Evolutionary conservation across 1,140 invertebrate species (phyloP).

Genomic region (Meloidogyne floridensis): DNA sequence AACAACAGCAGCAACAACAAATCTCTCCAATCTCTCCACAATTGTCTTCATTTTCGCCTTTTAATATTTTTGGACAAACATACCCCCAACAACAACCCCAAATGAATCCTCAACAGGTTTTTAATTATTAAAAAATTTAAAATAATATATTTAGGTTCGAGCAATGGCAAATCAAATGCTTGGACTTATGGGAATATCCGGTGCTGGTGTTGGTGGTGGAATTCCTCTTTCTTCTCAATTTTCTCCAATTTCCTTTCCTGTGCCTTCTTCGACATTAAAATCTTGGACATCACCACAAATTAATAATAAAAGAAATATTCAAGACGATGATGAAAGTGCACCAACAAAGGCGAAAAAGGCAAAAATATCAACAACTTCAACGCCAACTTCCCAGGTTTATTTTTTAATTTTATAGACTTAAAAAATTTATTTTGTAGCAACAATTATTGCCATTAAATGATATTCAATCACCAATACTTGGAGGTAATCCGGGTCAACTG

Average conservation of each 20-base stretch:
- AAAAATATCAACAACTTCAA: background rate
- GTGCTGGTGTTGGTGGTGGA: background rate
- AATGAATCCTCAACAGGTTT: background rate
- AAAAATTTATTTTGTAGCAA: background rate
- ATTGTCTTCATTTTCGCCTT: conserved; percentile 5
- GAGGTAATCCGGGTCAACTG: background rate
- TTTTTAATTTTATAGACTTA: background rate
- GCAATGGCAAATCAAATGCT: background rate
- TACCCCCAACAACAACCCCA: background rate
- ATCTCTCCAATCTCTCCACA: background rate
- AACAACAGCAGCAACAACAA: background rate
- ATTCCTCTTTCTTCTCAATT: background rate
- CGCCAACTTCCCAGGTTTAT: background rate
- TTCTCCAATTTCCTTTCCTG: background rate
- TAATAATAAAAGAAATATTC: background rate
- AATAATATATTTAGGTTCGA: no score
- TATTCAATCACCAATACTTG: background rate
- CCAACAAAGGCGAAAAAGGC: background rate
- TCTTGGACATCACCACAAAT: background rate
- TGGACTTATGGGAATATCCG: background rate
- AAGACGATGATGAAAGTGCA: background rate
- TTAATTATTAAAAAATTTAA: background rate
- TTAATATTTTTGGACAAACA: background rate
- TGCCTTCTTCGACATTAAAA: background rate
- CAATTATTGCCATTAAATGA: background rate